phyloP scores from a whole-genome alignment of 2,797 vertebrate genomes.

The Strix occidentalis region DNA sequence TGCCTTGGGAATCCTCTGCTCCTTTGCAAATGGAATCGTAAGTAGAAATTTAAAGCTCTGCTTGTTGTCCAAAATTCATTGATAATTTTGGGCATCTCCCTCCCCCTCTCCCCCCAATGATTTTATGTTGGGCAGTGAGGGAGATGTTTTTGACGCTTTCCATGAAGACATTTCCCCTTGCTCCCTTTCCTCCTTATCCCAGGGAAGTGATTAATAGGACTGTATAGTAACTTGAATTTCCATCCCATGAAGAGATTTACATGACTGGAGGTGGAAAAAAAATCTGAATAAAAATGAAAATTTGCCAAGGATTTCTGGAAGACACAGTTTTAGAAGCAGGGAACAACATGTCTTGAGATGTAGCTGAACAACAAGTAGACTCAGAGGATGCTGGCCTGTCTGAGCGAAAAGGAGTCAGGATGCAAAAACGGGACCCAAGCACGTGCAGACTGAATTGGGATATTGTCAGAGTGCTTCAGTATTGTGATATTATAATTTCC shows the following conservation, averaged over 20 bases:
- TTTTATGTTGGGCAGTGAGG: background rate
- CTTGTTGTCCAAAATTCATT: background rate
- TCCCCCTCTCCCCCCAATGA: background rate
- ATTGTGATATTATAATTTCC: background rate
- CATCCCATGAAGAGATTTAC: background rate
- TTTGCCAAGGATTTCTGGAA: background rate
- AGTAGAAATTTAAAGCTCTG: background rate
- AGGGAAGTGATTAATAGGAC: background rate
- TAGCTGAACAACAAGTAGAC: background rate
- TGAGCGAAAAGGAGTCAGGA: background rate
- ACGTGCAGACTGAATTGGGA: background rate
- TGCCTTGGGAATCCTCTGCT: slow-evolving; percentile 92
- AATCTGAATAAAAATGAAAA: background rate
- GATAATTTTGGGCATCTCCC: background rate
- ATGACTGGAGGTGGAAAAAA: rapidly evolving
- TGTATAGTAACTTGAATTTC: background rate
- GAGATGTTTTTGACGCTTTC: background rate
- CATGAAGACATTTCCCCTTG: background rate
- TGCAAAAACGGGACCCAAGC: background rate
- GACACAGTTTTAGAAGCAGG: background rate
- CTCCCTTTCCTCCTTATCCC: background rate
- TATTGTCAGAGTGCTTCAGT: background rate
- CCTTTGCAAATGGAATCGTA: slow-evolving; percentile 81
- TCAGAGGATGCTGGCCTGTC: background rate
- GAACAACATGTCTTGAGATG: background rate